A percentile compares a stretch with the other conserved stretches of the same genome.
Evolutionary conservation across 2,113 vertebrate genomes (phyloP).

Genomic region (Paradoxurus hermaphroditus): DNA sequence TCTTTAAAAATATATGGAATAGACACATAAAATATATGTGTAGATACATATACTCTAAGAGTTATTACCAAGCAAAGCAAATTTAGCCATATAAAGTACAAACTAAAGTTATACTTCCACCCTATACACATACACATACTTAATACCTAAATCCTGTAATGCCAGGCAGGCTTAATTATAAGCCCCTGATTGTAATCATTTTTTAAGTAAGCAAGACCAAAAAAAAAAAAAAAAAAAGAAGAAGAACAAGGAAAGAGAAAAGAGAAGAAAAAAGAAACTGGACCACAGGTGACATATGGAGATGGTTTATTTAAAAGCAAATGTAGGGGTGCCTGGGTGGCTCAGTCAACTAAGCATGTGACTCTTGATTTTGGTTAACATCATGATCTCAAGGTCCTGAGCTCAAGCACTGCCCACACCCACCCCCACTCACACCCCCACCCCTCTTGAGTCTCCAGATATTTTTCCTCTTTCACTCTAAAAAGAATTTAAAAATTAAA

Average conservation of each 20-base stretch:
- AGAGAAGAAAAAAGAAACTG: rapidly evolving
- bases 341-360: too few relatives aligned
- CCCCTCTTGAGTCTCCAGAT: too few relatives aligned
- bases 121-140: not conserved
- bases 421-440: too few relatives aligned
- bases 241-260: too few relatives aligned
- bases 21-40: too few relatives aligned
- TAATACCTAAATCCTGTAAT: not conserved
- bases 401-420: too few relatives aligned
- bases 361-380: too few relatives aligned
- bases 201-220: not conserved
- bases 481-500: too few relatives aligned
- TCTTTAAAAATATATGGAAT: not conserved
- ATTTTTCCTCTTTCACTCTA: too few relatives aligned
- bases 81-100: not conserved
- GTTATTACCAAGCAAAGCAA: not conserved
- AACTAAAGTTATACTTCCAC: not conserved
- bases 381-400: too few relatives aligned
- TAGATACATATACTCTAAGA: not conserved
- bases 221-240: not conserved
- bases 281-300: not conserved
- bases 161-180: not conserved
- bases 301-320: not conserved
- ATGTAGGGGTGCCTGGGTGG: not conserved
- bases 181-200: not conserved